phyloP scores from a whole-genome alignment of 2,113 vertebrate species.

The Ameiurus melas region DNA sequence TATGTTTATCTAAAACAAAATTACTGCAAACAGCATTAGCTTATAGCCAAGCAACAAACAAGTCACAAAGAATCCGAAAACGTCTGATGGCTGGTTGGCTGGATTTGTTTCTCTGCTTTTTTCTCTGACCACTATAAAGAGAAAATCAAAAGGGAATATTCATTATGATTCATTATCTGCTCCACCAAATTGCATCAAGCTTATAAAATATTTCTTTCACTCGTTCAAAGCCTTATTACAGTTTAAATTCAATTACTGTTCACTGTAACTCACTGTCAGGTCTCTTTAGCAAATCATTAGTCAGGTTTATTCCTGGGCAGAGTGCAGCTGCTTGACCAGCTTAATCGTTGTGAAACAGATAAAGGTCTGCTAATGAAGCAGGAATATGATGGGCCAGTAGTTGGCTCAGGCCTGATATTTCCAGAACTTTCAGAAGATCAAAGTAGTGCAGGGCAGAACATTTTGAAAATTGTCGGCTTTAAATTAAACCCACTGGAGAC shows the following conservation, averaged over 20 bases:
- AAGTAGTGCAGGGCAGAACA: constrained; percentile 70
- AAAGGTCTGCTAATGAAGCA: constrained; percentile 86
- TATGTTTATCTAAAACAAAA: constrained; percentile 61
- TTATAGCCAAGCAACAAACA: constrained; percentile 32
- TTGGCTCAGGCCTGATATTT: constrained; percentile 75
- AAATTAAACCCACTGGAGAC: constrained; percentile 69
- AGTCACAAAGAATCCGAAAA: constrained; percentile 21
- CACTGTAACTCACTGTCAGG: constrained; percentile 81
- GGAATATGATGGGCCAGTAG: constrained; percentile 72
- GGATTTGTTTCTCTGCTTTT: constrained; percentile 56
- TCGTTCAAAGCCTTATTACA: constrained; percentile 84
- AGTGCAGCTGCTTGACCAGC: constrained; percentile 73
- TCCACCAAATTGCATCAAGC: constrained; percentile 81
- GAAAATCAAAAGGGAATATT: constrained; percentile 66
- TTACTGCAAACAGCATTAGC: constrained; percentile 48
- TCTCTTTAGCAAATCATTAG: constrained; percentile 88
- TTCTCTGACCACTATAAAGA: constrained; percentile 59
- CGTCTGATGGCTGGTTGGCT: constrained; percentile 50
- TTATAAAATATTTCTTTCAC: constrained; percentile 84
- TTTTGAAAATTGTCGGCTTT: constrained; percentile 77
- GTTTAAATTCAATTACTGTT: constrained; percentile 85
- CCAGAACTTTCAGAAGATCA: constrained; percentile 82
- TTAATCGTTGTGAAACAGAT: constrained; percentile 82
- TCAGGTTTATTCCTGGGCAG: constrained; percentile 73
- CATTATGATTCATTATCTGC: constrained; percentile 71